Conservation (phyloP, 2,113 vertebrate genomes). For the Rhizomys pruinosus region DNA sequence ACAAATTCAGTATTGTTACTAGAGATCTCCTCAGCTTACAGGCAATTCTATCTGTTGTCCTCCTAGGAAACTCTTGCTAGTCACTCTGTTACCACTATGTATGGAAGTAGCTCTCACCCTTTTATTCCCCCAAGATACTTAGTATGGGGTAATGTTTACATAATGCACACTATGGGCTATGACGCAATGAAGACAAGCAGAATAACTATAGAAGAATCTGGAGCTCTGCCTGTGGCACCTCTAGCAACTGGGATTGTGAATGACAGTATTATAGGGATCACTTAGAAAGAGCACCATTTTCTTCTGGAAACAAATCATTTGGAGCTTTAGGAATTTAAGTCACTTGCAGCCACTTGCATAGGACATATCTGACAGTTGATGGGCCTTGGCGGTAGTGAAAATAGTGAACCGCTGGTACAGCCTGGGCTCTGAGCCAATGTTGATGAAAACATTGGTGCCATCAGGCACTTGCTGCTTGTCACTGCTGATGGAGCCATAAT, state of each 20-base stretch:
- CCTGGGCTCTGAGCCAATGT: too few species aligned
- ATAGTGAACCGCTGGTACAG: not conserved
- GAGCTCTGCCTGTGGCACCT: not conserved
- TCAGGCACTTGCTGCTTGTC: not conserved
- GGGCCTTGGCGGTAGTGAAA: not conserved
- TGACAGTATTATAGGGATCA: not conserved
- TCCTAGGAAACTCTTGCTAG: conserved; percentile 38
- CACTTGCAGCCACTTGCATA: not conserved
- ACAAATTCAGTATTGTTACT: not conserved
- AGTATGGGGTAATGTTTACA: not conserved
- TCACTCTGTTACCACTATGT: not conserved
- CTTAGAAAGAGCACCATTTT: not conserved
- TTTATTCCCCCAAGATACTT: not conserved
- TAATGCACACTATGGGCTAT: not conserved
- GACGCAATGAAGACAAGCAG: not conserved
- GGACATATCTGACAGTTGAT: not conserved
- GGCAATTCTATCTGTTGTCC: conserved; percentile 10
- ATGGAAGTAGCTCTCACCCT: not conserved
- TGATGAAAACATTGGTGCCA: accelerated
- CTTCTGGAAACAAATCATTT: conserved; percentile 14
- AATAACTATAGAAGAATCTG: not conserved
- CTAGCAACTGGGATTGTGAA: not conserved
- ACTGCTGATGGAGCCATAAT: not conserved
- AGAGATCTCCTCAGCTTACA: not conserved
- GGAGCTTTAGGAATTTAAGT: not conserved